These are phyloP conservation scores for Eurytoma californica DNA, from an alignment of 2,888 invertebrate genomes.

Conservation along the genomic window DNA sequence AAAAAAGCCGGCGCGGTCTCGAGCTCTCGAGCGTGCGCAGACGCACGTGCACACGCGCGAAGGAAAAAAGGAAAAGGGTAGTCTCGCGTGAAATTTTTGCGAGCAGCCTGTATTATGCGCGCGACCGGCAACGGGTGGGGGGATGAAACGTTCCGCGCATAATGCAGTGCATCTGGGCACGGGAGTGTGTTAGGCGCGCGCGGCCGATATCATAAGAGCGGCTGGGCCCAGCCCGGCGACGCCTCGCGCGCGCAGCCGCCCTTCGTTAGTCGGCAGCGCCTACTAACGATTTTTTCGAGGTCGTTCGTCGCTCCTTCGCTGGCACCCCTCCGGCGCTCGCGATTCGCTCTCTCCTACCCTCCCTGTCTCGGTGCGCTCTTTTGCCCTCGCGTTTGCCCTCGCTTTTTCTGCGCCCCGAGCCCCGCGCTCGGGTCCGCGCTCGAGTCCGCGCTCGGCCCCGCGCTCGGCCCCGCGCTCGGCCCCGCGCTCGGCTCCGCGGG, in stretches of 20 bases:
- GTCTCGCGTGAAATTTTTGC: slow-evolving; percentile 52
- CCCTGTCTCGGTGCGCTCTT: slow-evolving; percentile 7
- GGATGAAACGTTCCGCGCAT: slow-evolving; percentile 57
- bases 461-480: too few species aligned
- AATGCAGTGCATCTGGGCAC: slow-evolving; percentile 50
- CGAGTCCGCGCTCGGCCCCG: too few species aligned
- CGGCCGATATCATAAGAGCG: slow-evolving; percentile 32
- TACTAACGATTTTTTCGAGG: slow-evolving; percentile 54
- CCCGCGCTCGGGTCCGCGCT: too few species aligned
- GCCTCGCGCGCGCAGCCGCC: background rate
- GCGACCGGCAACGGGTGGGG: background rate
- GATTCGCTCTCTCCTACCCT: slow-evolving; percentile 16
- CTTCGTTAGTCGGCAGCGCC: slow-evolving; percentile 21
- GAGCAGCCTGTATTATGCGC: slow-evolving; percentile 20
- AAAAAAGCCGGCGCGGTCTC: background rate
- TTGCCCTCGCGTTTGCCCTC: slow-evolving; percentile 4
- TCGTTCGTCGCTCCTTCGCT: slow-evolving; percentile 36
- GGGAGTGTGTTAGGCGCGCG: slow-evolving; percentile 36
- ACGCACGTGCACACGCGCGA: background rate
- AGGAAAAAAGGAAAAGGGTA: slow-evolving; percentile 27
- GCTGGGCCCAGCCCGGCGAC: slow-evolving; percentile 19
- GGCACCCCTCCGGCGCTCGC: slow-evolving; percentile 6
- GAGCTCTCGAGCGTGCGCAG: background rate
- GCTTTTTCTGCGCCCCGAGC: slow-evolving; percentile 2
- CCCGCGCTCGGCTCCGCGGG: too few species aligned